A percentile compares a stretch with the other conserved stretches of the same genome.
Conservation (phyloP, 2,888 invertebrate species). For the Polydrusus cervinus region DNA sequence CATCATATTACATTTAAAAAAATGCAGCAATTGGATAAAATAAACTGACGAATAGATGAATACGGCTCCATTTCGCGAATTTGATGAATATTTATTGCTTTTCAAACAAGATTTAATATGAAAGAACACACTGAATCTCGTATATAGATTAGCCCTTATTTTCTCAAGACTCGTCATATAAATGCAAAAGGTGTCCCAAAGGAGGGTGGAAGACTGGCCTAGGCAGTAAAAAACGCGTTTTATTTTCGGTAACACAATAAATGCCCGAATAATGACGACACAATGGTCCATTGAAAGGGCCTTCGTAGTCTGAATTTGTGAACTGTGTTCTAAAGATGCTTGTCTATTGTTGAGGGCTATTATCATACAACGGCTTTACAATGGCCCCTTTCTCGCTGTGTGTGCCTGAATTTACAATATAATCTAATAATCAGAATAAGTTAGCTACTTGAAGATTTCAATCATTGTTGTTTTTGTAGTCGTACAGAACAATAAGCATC, state of each 20-base stretch:
- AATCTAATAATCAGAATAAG: slow-evolving; percentile 58
- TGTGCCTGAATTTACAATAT: slow-evolving; percentile 64
- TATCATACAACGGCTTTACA: slow-evolving; percentile 64
- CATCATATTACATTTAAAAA: no score
- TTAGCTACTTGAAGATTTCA: slow-evolving; percentile 22
- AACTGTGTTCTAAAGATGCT: slow-evolving; percentile 62
- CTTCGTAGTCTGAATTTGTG: slow-evolving; percentile 53
- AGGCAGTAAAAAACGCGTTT: slow-evolving; percentile 67
- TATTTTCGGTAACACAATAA: slow-evolving; percentile 68
- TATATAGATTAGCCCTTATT: neutral
- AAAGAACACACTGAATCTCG: no score
- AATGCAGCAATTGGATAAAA: no score
- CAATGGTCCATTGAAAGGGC: slow-evolving; percentile 63
- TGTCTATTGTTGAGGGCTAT: slow-evolving; percentile 62
- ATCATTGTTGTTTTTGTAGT: slow-evolving; percentile 5
- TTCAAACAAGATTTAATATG: neutral
- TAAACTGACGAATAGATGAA: no score
- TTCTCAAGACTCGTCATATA: slow-evolving; percentile 26
- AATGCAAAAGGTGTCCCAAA: slow-evolving; percentile 41
- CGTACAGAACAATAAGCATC: neutral
- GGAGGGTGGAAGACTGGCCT: slow-evolving; percentile 59
- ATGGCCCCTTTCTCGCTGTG: slow-evolving; percentile 59
- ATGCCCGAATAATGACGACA: slow-evolving; percentile 65
- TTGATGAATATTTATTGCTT: no score
- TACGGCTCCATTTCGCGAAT: no score